Evolutionary conservation across 2,888 invertebrate genomes (phyloP).

Genomic region (Platypus cylindrus): DNA sequence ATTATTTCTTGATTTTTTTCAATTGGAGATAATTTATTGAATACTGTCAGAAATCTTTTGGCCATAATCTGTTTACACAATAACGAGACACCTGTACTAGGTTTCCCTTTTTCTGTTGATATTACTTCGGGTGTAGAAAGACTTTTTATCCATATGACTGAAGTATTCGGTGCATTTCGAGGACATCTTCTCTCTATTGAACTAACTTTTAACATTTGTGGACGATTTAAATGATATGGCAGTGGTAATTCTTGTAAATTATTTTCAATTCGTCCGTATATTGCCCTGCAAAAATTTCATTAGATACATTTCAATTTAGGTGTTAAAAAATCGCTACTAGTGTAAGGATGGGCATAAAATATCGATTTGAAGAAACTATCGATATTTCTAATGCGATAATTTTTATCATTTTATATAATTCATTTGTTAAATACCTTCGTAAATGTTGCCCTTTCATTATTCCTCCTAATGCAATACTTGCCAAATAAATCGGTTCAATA

Average conservation of each 20-base stretch:
- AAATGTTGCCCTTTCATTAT: conserved; percentile 81
- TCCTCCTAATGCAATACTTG: conserved; percentile 78
- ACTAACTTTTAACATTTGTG: conserved; percentile 65
- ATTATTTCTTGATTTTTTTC: conserved; percentile 30
- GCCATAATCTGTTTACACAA: conserved; percentile 69
- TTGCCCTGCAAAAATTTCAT: conserved; percentile 61
- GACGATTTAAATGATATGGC: conserved; percentile 72
- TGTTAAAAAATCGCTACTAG: too few species aligned
- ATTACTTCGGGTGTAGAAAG: conserved; percentile 61
- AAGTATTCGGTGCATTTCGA: conserved; percentile 83
- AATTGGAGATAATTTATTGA: conserved; percentile 37
- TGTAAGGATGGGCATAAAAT: too few species aligned
- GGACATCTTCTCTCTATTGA: conserved; percentile 77
- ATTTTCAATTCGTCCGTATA: conserved; percentile 69
- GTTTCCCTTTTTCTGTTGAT: conserved; percentile 75
- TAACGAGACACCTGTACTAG: conserved; percentile 39
- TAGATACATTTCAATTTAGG: too few species aligned
- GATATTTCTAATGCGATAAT: too few species aligned
- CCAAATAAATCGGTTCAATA: conserved; percentile 79
- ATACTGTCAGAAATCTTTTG: conserved; percentile 49
- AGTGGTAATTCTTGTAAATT: conserved; percentile 67
- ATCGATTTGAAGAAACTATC: too few species aligned
- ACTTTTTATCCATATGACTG: conserved; percentile 73
- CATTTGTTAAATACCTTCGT: conserved; percentile 58
- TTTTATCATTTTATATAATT: too few species aligned